Evolutionary conservation across 30 jellyfish, hydroid and myxozoan genomes (phyloP).

Genomic region (Aurelia coerulea): DNA sequence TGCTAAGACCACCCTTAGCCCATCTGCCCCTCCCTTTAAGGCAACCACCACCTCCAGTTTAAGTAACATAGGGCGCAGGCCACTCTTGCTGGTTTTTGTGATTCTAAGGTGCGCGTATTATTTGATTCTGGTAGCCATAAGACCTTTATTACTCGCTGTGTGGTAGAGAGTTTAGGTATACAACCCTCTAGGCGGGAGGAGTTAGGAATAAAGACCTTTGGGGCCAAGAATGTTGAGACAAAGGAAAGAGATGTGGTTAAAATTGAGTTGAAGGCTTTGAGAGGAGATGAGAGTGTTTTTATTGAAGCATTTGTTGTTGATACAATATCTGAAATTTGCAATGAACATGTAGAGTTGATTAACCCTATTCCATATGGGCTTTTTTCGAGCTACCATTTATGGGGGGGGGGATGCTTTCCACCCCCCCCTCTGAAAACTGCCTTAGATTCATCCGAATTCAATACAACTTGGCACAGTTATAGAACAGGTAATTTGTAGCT

Average conservation of each 20-base stretch:
- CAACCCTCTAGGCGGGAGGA: slow-evolving; percentile 3
- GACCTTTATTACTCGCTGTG: slow-evolving; percentile 22
- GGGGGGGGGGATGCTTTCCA: no score
- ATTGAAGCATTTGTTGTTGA: slow-evolving; percentile 30
- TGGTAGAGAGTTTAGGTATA: slow-evolving; percentile 20
- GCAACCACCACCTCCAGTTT: background rate
- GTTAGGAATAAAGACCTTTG: slow-evolving; percentile 20
- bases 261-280: background rate
- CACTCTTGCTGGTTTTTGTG: background rate
- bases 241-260: slow-evolving; percentile 16
- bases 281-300: background rate
- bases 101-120: background rate
- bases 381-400: no score
- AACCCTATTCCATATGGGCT: no score
- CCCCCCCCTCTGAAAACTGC: no score
- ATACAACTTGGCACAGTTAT: no score
- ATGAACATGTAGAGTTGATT: slow-evolving; percentile 24
- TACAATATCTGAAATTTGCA: slow-evolving; percentile 5
- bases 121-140: slow-evolving; percentile 42
- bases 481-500: no score
- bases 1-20: no score
- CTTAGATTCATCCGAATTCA: no score
- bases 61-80: slow-evolving; percentile 35
- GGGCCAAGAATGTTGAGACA: background rate
- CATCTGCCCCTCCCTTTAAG: no score